Conservation (phyloP, 2,113 vertebrate genomes). For the Diadophis punctatus region DNA sequence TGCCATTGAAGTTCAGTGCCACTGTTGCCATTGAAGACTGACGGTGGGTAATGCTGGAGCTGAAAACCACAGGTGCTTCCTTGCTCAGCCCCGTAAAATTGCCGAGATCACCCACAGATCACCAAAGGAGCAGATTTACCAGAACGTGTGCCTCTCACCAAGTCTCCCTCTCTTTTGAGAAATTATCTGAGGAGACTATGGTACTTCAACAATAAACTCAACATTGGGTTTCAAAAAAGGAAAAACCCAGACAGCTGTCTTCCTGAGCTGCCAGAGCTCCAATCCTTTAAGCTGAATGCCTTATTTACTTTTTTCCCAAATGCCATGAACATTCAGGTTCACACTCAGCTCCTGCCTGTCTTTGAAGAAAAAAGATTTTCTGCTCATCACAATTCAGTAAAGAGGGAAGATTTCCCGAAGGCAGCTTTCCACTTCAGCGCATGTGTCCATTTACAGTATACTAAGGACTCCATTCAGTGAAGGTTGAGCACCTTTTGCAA, state of each 20-base stretch:
- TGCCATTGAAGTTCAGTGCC: not conserved
- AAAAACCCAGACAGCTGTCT: not conserved
- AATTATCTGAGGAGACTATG: not conserved
- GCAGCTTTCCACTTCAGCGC: not conserved
- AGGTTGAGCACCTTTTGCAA: not conserved
- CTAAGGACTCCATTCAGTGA: not conserved
- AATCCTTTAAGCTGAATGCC: not conserved
- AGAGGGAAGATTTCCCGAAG: conserved; percentile 1
- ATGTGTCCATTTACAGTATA: not conserved
- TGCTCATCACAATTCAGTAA: not conserved
- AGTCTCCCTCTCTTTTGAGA: not conserved
- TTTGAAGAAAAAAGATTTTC: not conserved
- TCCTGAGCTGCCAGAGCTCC: not conserved
- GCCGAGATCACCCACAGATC: not conserved
- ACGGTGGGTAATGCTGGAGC: not conserved
- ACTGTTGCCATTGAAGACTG: not conserved
- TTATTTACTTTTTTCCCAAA: conserved; percentile 23
- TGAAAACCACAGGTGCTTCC: not conserved
- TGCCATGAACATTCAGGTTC: not conserved
- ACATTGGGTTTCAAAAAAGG: not conserved
- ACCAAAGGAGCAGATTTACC: not conserved
- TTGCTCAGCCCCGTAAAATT: not conserved
- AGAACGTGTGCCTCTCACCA: not conserved
- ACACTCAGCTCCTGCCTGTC: not conserved
- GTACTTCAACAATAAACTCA: not conserved